phyloP scores from a whole-genome alignment of 2,888 invertebrate genomes.

The Nasonia oneida region DNA sequence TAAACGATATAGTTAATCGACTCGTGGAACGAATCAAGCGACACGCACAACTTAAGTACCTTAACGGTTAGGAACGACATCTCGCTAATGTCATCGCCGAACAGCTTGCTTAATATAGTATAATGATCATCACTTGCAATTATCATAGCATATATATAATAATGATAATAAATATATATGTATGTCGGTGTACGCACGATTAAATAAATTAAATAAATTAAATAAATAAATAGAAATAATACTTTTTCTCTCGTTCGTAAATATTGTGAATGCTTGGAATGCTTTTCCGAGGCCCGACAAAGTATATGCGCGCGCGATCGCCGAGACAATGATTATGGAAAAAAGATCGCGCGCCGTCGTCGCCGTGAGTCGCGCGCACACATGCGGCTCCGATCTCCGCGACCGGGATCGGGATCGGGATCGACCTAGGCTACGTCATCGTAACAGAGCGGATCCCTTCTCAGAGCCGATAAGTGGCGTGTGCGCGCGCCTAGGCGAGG shows the following conservation, averaged over 20 bases:
- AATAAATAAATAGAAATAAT: slow-evolving; percentile 56
- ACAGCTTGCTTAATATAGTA: slow-evolving; percentile 19
- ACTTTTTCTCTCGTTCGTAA: slow-evolving; percentile 46
- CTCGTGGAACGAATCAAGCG: slow-evolving; percentile 46
- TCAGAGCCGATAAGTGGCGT: not conserved
- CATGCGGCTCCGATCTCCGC: not conserved
- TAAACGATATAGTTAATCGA: slow-evolving; percentile 35
- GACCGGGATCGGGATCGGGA: not conserved
- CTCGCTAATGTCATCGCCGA: slow-evolving; percentile 27
- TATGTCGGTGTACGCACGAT: not conserved
- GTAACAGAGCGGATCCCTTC: not conserved
- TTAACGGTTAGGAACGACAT: slow-evolving; percentile 48
- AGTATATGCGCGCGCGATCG: not conserved
- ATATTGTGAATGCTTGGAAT: not conserved
- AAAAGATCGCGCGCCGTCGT: not conserved
- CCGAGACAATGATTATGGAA: not conserved
- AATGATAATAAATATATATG: slow-evolving; percentile 29
- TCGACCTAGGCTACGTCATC: not conserved
- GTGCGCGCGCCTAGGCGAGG: slow-evolving; percentile 69
- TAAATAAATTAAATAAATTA: slow-evolving; percentile 57
- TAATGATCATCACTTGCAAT: not conserved
- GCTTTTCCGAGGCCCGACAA: slow-evolving; percentile 37
- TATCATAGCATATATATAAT: not conserved
- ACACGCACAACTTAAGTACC: slow-evolving; percentile 27
- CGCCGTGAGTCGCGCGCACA: not conserved